Percentiles rank a stretch among this genome's conserved stretches.
Conservation (phyloP, 2,113 vertebrate genomes). For the Syrrhaptes paradoxus region DNA sequence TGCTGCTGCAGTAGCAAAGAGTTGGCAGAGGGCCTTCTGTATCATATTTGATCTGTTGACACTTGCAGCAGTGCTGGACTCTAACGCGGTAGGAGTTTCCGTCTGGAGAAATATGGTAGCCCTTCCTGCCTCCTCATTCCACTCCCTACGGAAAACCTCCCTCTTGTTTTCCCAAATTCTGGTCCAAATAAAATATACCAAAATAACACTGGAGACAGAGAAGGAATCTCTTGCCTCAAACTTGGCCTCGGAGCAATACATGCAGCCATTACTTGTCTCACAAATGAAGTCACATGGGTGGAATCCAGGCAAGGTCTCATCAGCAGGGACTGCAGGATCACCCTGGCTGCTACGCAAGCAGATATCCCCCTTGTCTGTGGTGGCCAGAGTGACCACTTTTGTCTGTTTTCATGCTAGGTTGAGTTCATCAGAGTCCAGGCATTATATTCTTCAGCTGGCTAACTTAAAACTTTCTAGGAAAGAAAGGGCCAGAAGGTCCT, state of each 20-base stretch:
- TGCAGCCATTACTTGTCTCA: constrained; percentile 4
- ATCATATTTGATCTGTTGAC: constrained; percentile 59
- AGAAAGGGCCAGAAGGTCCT: not conserved
- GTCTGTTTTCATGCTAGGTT: not conserved
- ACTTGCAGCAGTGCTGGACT: constrained; percentile 58
- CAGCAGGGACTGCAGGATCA: not conserved
- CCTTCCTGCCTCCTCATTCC: constrained; percentile 57
- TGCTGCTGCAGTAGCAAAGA: constrained; percentile 48
- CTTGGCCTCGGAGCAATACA: constrained; percentile 10
- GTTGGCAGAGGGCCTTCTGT: constrained; percentile 59
- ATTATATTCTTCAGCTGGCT: not conserved
- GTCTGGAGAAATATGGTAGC: constrained; percentile 60
- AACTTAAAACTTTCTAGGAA: constrained; percentile 26
- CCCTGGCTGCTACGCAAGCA: not conserved
- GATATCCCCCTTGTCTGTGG: not conserved
- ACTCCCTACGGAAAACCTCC: constrained; percentile 59
- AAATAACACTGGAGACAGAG: constrained; percentile 63
- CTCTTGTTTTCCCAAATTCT: constrained; percentile 60
- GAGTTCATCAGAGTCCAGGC: not conserved
- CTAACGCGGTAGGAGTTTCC: constrained; percentile 55
- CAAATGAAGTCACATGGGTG: constrained; percentile 13
- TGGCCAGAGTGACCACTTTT: not conserved
- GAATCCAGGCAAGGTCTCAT: constrained; percentile 50
- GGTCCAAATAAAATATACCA: constrained; percentile 67
- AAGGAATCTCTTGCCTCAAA: constrained; percentile 64